These are phyloP conservation scores for Hippocampus barbouri DNA, from an alignment of 2,113 vertebrate genomes.

Conservation along the genomic window DNA sequence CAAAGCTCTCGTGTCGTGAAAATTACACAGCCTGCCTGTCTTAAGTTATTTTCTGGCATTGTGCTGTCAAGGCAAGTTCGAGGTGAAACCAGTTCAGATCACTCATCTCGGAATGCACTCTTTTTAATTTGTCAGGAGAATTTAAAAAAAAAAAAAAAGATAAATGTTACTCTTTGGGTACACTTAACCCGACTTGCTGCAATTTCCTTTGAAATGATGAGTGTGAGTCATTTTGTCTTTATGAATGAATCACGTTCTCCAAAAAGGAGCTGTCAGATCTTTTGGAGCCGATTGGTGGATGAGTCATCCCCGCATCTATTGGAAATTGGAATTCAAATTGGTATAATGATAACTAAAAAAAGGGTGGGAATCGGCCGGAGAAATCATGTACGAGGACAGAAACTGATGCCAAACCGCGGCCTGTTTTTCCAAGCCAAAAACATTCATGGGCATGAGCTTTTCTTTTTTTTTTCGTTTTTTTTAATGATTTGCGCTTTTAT, in stretches of 20 bases:
- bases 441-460: neutral
- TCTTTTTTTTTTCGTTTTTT: neutral
- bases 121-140: neutral
- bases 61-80: neutral
- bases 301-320: neutral
- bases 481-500: neutral
- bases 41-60: conserved; percentile 3
- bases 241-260: neutral
- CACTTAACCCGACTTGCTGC: neutral
- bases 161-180: neutral
- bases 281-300: conserved; percentile 3
- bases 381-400: neutral
- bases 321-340: conserved; percentile 3
- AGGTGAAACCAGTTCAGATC: neutral
- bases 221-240: neutral
- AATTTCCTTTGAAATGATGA: neutral
- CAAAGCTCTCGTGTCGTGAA: neutral
- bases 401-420: neutral
- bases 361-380: neutral
- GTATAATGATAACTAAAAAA: conserved; percentile 8
- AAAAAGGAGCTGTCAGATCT: neutral
- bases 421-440: neutral
- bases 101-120: neutral
- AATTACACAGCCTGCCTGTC: conserved; percentile 1
- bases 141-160: neutral